Base-by-base conservation (phyloP, 92 coral and sea anemone species). In the Galaxea fascicularis region DNA sequence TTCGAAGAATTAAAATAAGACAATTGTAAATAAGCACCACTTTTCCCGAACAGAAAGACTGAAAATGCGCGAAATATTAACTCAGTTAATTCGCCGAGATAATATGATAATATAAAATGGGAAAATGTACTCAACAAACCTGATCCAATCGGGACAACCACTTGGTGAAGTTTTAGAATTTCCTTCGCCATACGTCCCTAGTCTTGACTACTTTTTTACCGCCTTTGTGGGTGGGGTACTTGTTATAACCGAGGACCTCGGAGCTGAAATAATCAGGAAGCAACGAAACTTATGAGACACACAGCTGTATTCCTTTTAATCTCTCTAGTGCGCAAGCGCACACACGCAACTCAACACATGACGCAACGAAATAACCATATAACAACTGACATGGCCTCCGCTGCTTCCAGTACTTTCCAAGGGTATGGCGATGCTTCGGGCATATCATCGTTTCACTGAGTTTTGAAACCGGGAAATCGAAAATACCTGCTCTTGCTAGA, bases 61-160 rank as follows among this genome's bases (percentile, higher is more conserved):
- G 41, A 35, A 35, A 35, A 35, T 35, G 41, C 41, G 41, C 3
- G 41, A 35, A 35, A 35, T 35, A 35, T 35, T 35, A 35, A 35
- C 41, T 35, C 41, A 35, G 41, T 35, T 35, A 35, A 35, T 35
- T 2, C 41, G 41, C 41, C 41, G 41, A 35, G 41, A 35, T 35
- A 35, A 35, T 35, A 35, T 35, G 41, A 35, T 35, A 35, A 35
- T 35, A 35, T 35, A 35, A 35, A 35, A 35, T 35, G 41, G 41
- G 41, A 35, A 35, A 35, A 35, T 35, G 41, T 35, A 35, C 41
- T 35, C 41, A 35, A 35, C 41, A 35, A 71, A 85, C 93, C 93
- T 85, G 93, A 89, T 14, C 93, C 90, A 47, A 89, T 71, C 27
- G 93, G 82, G 63, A 89, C 93, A 79, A 85, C 47, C 26, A 73